Evolutionary conservation across 2,888 invertebrate genomes (phyloP).

Genomic region (Scaptomyza polygonia): DNA sequence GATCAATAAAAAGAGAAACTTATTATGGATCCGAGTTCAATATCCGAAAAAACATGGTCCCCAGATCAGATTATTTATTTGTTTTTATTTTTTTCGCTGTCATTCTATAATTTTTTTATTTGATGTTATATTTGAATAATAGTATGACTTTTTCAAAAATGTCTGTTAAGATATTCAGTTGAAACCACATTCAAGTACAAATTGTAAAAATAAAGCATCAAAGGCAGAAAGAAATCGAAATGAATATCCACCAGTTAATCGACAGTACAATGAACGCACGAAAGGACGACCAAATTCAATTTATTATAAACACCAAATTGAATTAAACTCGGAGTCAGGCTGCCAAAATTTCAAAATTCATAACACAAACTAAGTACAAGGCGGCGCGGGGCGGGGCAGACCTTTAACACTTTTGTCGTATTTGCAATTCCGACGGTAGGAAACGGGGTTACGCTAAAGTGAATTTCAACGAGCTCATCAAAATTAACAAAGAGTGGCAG

Average conservation of each 20-base stretch:
- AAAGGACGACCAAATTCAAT: constrained; percentile 66
- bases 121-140: background rate
- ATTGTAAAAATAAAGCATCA: constrained; percentile 12
- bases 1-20: no score
- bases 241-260: constrained; percentile 19
- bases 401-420: constrained; percentile 68
- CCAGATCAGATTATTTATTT: no score
- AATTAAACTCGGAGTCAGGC: constrained; percentile 73
- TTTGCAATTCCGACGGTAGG: background rate
- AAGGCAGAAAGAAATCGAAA: constrained; percentile 5
- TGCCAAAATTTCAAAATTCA: constrained; percentile 77
- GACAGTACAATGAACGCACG: constrained; percentile 49
- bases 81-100: no score
- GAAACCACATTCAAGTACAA: background rate
- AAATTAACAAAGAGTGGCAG: constrained; percentile 75
- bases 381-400: background rate
- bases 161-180: background rate
- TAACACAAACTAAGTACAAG: constrained; percentile 50
- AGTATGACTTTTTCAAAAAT: background rate
- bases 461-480: constrained; percentile 73
- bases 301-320: constrained; percentile 80
- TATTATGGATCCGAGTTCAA: no score
- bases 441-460: constrained; percentile 54
- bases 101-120: background rate
- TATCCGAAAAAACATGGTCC: no score